These are phyloP conservation scores for Dryococelus australis DNA, from an alignment of 2,888 invertebrate genomes.

Conservation along the genomic window DNA sequence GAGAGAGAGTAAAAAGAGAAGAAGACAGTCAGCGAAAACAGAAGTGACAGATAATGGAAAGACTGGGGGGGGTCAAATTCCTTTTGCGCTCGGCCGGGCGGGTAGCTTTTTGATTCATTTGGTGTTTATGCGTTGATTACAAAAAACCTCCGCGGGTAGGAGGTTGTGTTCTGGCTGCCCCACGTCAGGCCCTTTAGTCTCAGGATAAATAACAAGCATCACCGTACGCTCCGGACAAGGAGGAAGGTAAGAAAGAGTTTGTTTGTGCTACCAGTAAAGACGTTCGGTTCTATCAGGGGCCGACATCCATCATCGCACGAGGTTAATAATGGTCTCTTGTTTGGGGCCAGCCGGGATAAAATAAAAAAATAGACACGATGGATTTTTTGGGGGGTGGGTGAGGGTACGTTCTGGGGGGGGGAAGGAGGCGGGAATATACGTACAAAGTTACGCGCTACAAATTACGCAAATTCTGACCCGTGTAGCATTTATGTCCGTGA, in stretches of 20 bases:
- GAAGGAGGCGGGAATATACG: neutral
- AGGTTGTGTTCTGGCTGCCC: neutral
- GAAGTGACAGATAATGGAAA: constrained; percentile 3
- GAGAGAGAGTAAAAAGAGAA: neutral
- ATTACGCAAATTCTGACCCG: constrained; percentile 27
- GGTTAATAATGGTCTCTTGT: constrained; percentile 16
- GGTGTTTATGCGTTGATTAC: neutral
- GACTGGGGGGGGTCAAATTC: neutral
- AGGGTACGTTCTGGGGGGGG: neutral
- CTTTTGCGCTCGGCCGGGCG: neutral
- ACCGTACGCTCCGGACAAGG: neutral
- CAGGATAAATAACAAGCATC: neutral
- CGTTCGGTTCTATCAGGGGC: neutral
- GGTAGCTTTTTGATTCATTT: neutral
- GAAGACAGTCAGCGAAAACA: neutral
- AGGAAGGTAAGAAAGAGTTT: neutral
- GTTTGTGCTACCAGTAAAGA: constrained; percentile 16
- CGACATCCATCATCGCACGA: neutral
- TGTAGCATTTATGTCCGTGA: constrained; percentile 24
- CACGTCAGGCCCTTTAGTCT: neutral
- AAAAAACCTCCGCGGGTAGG: neutral
- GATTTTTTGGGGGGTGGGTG: neutral
- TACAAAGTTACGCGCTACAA: constrained; percentile 27
- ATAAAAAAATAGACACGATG: neutral
- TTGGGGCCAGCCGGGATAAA: neutral